Evolutionary conservation across 2,797 vertebrate genomes (phyloP), one percentile per base, ranked within the genome.

Genomic region (Anisognathus igniventris): DNA sequence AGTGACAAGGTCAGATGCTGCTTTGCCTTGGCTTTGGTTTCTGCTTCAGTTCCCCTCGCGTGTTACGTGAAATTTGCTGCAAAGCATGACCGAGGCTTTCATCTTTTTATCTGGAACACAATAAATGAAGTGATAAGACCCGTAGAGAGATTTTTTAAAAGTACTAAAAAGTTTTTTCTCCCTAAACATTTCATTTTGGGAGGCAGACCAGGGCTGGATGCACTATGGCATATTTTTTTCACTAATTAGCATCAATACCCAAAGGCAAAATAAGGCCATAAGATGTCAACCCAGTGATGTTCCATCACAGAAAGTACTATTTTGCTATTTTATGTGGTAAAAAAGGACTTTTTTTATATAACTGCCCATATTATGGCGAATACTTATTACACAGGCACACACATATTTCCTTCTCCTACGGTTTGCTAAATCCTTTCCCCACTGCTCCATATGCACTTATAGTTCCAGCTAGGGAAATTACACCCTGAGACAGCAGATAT

Each of bases 401-500:
- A 2, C 30, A 53, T 35, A 83, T 73, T 81, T 94, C 51, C 84
- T 71, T 92, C 83, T 95, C 83, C 83, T 70, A 66, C 20, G 0
- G 71, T 60, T 76, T 66, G 77, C 84, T 81, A 67, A 66, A 92
- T 86, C 81, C 66, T 92, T 82, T 86, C 65, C 74, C 71, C 71
- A 45, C 83, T 15, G 67, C 84, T 95, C 88, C 86, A 90, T 67
- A 94, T 64, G 68, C 80, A 85, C 84, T 94, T 88, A 57, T 30
- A 87, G 78, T 48, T 93, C 88, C 86, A 95, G 74, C 74, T 79
- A 88, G 65, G 64, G 88, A 93, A 96, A 96, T 94, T 85, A 95
- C 88, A 93, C 91, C 81, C 94, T 76, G 88, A 96, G 92, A 90
- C 93, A 93, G 88, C 74, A 93, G 92, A 93, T 93, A 94, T 95